A percentile compares a stretch with the other conserved stretches of the same genome.
These are phyloP conservation scores for Rhynchotus rufescens DNA, from an alignment of 2,797 vertebrate genomes.

Conservation along the genomic window DNA sequence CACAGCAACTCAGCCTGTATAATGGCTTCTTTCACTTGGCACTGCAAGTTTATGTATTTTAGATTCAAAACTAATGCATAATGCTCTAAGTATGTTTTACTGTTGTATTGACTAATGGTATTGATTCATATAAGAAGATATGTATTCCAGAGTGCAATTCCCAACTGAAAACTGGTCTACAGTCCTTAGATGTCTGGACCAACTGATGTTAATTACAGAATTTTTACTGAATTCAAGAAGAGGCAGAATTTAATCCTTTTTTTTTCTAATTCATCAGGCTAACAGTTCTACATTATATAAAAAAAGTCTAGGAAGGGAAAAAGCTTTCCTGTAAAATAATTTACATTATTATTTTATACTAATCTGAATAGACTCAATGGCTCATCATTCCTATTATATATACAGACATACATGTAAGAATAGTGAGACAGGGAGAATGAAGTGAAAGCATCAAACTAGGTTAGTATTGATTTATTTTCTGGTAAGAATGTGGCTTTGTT, in stretches of 20 bases:
- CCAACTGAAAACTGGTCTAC: neutral
- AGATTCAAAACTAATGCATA: neutral
- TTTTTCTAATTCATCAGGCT: neutral
- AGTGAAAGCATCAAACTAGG: neutral
- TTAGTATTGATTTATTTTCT: conserved; percentile 15
- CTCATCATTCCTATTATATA: neutral
- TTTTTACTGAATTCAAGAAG: neutral
- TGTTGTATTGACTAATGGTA: neutral
- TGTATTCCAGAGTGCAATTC: neutral
- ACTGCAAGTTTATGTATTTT: neutral
- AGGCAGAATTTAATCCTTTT: neutral
- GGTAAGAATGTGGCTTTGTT: neutral
- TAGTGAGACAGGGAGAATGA: neutral
- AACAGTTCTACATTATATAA: neutral
- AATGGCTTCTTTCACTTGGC: neutral
- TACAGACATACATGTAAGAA: neutral
- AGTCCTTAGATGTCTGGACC: neutral
- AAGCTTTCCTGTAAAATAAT: neutral
- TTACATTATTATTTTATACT: neutral
- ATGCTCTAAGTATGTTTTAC: neutral
- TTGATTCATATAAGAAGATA: neutral
- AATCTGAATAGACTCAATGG: neutral
- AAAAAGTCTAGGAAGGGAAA: neutral
- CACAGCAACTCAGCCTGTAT: neutral
- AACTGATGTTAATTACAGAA: neutral